Percentiles rank a stretch among this genome's conserved stretches.
phyloP scores from a whole-genome alignment of 2,888 invertebrate species.

The Lepidochrysops patricia region DNA sequence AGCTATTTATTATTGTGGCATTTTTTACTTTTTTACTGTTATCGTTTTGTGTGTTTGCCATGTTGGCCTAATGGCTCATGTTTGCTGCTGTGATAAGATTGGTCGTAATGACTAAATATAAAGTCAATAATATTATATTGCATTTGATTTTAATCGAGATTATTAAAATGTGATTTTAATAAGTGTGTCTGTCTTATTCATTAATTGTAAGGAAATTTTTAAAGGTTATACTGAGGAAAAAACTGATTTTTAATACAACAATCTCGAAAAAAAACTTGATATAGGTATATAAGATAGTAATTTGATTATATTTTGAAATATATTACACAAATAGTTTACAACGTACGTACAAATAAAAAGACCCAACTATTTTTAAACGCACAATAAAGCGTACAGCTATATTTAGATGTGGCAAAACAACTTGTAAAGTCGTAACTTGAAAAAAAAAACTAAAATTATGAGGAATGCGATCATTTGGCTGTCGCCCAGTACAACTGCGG shows the following conservation, averaged over 20 bases:
- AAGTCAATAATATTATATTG: not conserved
- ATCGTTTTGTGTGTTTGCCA: not conserved
- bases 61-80: not conserved
- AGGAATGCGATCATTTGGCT: conserved; percentile 1
- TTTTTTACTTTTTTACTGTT: not conserved
- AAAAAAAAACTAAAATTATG: conserved; percentile 3
- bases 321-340: not conserved
- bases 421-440: not conserved
- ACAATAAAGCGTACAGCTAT: not conserved
- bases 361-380: not conserved
- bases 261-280: too few relatives aligned
- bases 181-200: not conserved
- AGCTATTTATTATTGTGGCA: not conserved
- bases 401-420: not conserved
- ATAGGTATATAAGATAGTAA: too few relatives aligned
- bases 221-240: too few relatives aligned
- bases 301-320: too few relatives aligned
- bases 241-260: too few relatives aligned
- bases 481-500: conserved; percentile 5
- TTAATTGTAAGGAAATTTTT: too few relatives aligned
- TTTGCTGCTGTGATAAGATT: conserved; percentile 5
- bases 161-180: not conserved
- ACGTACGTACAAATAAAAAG: too few relatives aligned
- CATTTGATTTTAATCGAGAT: not conserved
- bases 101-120: not conserved